A percentile compares a stretch with the other conserved stretches of the same genome.
phyloP scores from a whole-genome alignment of 1,140 invertebrate species.

The Pseudomyrmex concolor region DNA sequence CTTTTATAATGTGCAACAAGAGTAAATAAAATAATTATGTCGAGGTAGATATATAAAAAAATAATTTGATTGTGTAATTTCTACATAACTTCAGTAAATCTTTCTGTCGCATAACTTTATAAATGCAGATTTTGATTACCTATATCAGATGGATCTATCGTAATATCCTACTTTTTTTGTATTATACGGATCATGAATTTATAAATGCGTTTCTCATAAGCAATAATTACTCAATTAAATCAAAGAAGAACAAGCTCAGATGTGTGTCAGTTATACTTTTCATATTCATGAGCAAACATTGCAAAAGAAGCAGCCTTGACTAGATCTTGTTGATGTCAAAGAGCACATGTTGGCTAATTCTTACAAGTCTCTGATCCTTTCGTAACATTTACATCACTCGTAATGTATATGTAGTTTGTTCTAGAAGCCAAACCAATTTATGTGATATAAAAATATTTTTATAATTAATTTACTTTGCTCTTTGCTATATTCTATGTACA shows the following conservation, averaged over 20 bases:
- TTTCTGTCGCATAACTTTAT: too few relatives aligned
- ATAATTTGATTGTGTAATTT: too few relatives aligned
- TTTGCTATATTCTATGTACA: not conserved
- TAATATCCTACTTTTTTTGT: too few relatives aligned
- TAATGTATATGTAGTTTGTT: not conserved
- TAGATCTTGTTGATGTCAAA: constrained; percentile 73
- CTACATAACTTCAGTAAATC: too few relatives aligned
- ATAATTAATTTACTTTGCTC: not conserved
- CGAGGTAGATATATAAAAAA: too few relatives aligned
- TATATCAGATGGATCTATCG: too few relatives aligned
- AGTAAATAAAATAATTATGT: too few relatives aligned
- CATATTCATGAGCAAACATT: constrained; percentile 73
- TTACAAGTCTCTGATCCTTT: constrained; percentile 5
- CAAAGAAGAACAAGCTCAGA: constrained; percentile 11
- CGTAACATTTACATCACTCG: constrained; percentile 10
- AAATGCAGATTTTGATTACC: too few relatives aligned
- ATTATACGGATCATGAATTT: too few relatives aligned
- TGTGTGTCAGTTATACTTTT: constrained; percentile 59
- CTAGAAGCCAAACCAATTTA: too few relatives aligned
- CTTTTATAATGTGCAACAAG: too few relatives aligned
- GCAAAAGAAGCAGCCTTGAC: constrained; percentile 80
- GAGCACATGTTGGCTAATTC: constrained; percentile 76
- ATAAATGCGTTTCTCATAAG: not conserved
- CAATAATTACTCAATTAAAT: not conserved
- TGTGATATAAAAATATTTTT: not conserved